phyloP scores from a whole-genome alignment of 1,140 invertebrate species.

The Hyphantria cunea region DNA sequence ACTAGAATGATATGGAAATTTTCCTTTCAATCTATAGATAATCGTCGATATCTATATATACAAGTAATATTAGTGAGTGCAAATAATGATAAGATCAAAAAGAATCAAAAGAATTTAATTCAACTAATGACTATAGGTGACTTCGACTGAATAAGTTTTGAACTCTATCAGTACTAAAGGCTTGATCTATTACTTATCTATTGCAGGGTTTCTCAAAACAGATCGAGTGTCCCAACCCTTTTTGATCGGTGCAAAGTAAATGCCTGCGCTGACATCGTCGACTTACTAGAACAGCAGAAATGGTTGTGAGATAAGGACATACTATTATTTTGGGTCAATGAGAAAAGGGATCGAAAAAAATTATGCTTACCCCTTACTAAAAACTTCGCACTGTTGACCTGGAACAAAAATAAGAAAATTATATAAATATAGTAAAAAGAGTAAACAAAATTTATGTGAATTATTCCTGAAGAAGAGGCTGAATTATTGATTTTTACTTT shows the following conservation, averaged over 20 bases:
- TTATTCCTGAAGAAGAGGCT: no score
- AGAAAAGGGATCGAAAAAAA: constrained; percentile 7
- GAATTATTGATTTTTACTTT: no score
- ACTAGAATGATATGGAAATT: no score
- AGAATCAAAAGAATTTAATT: no score
- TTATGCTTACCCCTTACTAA: constrained; percentile 8
- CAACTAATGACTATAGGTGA: no score
- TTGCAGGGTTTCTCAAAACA: neutral
- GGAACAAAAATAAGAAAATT: constrained; percentile 12
- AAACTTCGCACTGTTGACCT: constrained; percentile 2
- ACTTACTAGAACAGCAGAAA: neutral
- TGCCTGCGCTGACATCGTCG: constrained; percentile 2
- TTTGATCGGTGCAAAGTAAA: constrained; percentile 18
- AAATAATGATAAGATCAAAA: no score
- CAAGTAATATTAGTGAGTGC: no score
- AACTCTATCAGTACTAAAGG: no score
- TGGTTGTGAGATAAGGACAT: constrained; percentile 13
- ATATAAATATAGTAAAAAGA: neutral
- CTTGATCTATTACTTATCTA: neutral
- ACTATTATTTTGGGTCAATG: constrained; percentile 17
- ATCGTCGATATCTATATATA: no score
- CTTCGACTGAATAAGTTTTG: no score
- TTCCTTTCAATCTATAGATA: no score
- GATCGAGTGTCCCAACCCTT: constrained; percentile 7
- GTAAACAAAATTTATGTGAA: no score